Percentiles rank a stretch among this genome's conserved stretches.
Evolutionary conservation across 2,888 invertebrate species (phyloP).

Genomic region (Eremobia ochroleuca): DNA sequence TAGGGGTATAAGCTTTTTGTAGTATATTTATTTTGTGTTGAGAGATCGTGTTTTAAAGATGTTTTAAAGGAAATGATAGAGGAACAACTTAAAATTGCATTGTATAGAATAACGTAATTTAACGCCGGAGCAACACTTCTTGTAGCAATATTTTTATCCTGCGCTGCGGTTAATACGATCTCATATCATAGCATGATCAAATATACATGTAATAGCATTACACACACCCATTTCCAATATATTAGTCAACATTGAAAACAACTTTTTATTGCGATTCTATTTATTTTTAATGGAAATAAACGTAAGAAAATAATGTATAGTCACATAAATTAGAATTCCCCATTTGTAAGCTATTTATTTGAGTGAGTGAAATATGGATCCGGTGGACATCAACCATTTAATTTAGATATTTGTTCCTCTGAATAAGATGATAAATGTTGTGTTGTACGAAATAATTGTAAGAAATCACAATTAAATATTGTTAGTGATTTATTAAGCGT

Average conservation of each 20-base stretch:
- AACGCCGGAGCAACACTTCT: constrained; percentile 13
- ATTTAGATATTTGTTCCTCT: constrained; percentile 66
- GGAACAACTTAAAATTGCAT: constrained; percentile 65
- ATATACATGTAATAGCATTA: background rate
- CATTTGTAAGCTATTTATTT: constrained; percentile 29
- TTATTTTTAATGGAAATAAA: constrained; percentile 15
- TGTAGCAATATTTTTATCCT: background rate
- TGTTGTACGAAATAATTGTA: constrained; percentile 81
- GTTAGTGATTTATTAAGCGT: constrained; percentile 77
- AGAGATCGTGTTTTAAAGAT: constrained; percentile 80
- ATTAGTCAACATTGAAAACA: background rate
- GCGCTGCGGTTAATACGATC: background rate
- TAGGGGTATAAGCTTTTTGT: constrained; percentile 76
- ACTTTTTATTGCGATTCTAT: constrained; percentile 10
- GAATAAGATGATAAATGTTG: constrained; percentile 75
- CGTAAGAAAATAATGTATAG: constrained; percentile 19
- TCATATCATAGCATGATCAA: background rate
- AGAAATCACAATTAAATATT: constrained; percentile 85
- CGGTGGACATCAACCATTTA: constrained; percentile 44
- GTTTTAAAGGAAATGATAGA: constrained; percentile 64
- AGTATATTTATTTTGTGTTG: constrained; percentile 85
- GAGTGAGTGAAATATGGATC: constrained; percentile 62
- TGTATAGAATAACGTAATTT: constrained; percentile 50
- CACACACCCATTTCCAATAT: background rate
- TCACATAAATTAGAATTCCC: constrained; percentile 10